Base-by-base conservation (phyloP, 1,140 invertebrate genomes). In the Heliconius nattereri region DNA sequence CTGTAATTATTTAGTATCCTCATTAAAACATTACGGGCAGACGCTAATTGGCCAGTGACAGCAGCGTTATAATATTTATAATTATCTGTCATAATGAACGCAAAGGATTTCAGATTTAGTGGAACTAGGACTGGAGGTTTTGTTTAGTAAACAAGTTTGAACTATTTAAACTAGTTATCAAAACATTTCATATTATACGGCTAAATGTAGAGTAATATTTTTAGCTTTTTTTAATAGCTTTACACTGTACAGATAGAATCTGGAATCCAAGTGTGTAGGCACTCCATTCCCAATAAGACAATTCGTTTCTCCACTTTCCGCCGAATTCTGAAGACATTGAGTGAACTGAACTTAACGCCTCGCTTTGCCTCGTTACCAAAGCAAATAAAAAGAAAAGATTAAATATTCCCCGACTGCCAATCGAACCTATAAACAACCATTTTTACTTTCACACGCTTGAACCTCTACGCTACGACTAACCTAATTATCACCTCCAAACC, bases 1-100 rank as follows among this genome's bases (percentile, higher is more conserved):
- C 32, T 35, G 32, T 35, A 45, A 45, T 45, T 45, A 45, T 76
- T 80, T 76, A 80, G 32, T 74, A 80, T 76, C 66, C 78, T 71
- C 60, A 66, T 71, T 79, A 71, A 71, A 76, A 76, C 11, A 75
- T 79, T 37, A 79, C 78, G 45, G 20, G 60, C 26, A 71, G 1
- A 19, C n/a, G 78, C 70, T 75, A 79, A 79, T 73, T 52, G 73
- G 16, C 32, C 35, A 19, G 29, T 73, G 60, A 40, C 35, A 76
- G 37, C n/a, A 52, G 60, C 11, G 60, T 26, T 66, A 2, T 7
- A 66, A 66, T 66, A 66, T 66, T 66, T 66, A 66, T 16, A 66
- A 66, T 60, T 60, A 20, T 23, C n/a, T 60, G 8, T 60, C 13
- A 66, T 13, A 16, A 26, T 29, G n/a, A 60, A 3, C 0, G 60